These are phyloP conservation scores for Drosophila saltans DNA, from an alignment of 1,140 invertebrate genomes.

Conservation along the genomic window DNA sequence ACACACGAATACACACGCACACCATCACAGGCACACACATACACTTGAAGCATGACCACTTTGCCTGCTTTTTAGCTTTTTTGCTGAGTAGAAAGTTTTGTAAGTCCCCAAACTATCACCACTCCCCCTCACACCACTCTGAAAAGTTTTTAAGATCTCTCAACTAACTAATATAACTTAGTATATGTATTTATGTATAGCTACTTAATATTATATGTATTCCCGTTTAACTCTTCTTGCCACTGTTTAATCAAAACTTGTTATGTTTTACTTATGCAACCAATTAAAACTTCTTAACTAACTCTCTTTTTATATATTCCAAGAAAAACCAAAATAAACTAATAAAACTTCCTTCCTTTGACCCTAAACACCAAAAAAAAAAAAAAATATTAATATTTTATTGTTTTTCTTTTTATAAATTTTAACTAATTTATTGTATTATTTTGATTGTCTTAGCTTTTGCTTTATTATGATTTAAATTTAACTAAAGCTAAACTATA, in stretches of 20 bases:
- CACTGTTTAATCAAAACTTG: slow-evolving; percentile 29
- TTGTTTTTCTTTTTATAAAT: slow-evolving; percentile 1
- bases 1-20: background rate
- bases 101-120: background rate
- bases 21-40: background rate
- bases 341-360: slow-evolving; percentile 39
- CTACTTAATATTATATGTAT: slow-evolving; percentile 21
- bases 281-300: slow-evolving; percentile 42
- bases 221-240: slow-evolving; percentile 24
- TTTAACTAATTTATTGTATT: slow-evolving; percentile 4
- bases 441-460: slow-evolving; percentile 31
- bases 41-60: slow-evolving; percentile 3
- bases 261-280: slow-evolving; percentile 28
- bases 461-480: slow-evolving; percentile 39
- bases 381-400: slow-evolving; percentile 7
- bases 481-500: slow-evolving; percentile 27
- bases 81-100: slow-evolving; percentile 11
- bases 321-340: slow-evolving; percentile 4
- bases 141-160: slow-evolving; percentile 23
- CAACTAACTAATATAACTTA: slow-evolving; percentile 42
- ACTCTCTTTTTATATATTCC: slow-evolving; percentile 25
- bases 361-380: slow-evolving; percentile 36
- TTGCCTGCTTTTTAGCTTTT: slow-evolving; percentile 5
- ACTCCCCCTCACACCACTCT: background rate
- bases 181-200: slow-evolving; percentile 16